A percentile compares a stretch with the other conserved stretches of the same genome.
Conservation (phyloP, 2,888 invertebrate species). For the Cephus pulcher region DNA sequence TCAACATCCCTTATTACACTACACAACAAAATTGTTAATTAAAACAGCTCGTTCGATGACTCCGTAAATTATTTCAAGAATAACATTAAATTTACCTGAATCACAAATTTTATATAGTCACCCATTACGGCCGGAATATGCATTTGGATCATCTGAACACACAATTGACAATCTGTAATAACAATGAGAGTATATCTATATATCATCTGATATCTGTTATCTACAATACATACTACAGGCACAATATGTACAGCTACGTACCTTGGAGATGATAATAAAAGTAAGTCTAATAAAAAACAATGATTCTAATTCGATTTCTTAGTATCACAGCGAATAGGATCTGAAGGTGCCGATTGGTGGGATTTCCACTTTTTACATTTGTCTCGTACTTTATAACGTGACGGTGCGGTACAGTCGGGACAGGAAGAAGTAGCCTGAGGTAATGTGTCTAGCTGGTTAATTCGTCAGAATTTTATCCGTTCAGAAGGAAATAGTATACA, state of each 20-base stretch:
- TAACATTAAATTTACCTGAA: background rate
- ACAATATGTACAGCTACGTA: conserved; percentile 25
- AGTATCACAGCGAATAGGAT: conserved; percentile 28
- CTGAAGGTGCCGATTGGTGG: conserved; percentile 10
- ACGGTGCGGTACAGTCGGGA: background rate
- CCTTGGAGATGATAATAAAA: conserved; percentile 12
- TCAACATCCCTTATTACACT: background rate
- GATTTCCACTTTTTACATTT: background rate
- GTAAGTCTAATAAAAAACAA: conserved; percentile 30
- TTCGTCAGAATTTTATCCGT: background rate
- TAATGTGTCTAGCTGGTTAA: background rate
- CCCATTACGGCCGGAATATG: background rate
- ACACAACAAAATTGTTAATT: background rate
- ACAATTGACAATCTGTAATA: background rate
- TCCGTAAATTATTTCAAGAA: background rate
- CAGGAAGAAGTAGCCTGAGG: background rate
- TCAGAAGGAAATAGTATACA: conserved; percentile 9
- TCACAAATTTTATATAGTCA: background rate
- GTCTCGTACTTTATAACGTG: background rate
- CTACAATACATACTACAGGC: background rate
- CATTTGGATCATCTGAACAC: background rate
- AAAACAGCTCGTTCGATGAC: background rate
- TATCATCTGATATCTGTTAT: too few relatives aligned
- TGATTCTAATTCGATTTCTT: conserved; percentile 32
- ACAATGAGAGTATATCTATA: too few relatives aligned